Evolutionary conservation across 2,113 vertebrate genomes (phyloP), one percentile per base, ranked within the genome.

Genomic region (Coreoperca whiteheadi): DNA sequence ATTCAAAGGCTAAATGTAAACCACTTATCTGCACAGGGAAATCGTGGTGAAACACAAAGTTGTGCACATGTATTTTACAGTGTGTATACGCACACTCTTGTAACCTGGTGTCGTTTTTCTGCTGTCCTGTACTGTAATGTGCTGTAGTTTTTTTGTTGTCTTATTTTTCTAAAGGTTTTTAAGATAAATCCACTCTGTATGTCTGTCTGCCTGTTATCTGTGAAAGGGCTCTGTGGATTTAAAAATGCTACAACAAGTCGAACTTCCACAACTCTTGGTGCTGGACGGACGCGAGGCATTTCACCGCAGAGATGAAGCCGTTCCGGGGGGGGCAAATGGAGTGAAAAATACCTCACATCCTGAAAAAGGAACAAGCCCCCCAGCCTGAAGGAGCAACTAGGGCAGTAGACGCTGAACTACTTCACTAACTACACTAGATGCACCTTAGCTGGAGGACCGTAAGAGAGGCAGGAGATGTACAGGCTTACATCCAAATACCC

Each of bases 391-490:
- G 98, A 96, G 97, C 98, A 99, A 96, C 97, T 95, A 99, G 98
- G 96, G 98, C 97, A 99, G 97, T 99, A 98, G 97, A 98, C 97
- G 95, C 94, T 96, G 96, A 95, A 90, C 93, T 96, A 96, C 82
- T 95, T 97, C 96, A 98, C 97, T 97, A 96, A 98, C 98, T 99
- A 98, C 98, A 99, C 98, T 99, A 98, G 98, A 99, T 99, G 98
- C 98, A 99, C 98, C 98, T 99, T 99, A 99, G 95, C 97, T 97
- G 97, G 97, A 96, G 95, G 84, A 89, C 90, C 84, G 60, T 59
- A 16, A 16, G 50, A 28, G 61, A 66, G 4, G 12, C 8, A 0
- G 10, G 32, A 8, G 60, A 63, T 54, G 37, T 8, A 12, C 6
- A 28, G 51, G 32, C 72, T 34, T 21, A 51, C 32, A 46, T 63